These are phyloP conservation scores for Aricia artaxerxes DNA, from an alignment of 2,888 invertebrate species.

Conservation along the genomic window DNA sequence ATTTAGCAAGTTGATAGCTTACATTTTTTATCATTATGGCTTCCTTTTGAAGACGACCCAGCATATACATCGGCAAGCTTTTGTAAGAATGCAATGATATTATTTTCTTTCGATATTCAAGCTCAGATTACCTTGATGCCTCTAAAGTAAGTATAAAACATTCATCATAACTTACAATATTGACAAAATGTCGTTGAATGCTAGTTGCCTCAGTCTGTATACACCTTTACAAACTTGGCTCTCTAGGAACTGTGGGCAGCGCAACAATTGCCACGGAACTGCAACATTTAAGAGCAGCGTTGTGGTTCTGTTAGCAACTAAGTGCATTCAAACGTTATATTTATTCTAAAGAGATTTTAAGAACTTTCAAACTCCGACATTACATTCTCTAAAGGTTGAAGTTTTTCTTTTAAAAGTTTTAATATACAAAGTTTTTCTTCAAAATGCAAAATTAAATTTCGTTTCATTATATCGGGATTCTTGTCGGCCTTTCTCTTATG, in stretches of 20 bases:
- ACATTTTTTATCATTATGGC: no score
- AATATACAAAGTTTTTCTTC: slow-evolving; percentile 18
- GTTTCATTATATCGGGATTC: neutral
- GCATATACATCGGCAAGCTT: no score
- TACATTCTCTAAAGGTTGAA: slow-evolving; percentile 18
- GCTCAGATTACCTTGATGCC: no score
- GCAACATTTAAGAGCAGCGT: slow-evolving; percentile 46
- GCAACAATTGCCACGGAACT: slow-evolving; percentile 46
- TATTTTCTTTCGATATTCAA: no score
- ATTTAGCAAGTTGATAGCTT: no score
- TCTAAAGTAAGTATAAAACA: neutral
- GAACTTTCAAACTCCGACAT: slow-evolving; percentile 3
- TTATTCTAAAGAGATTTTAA: slow-evolving; percentile 31
- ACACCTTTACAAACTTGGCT: slow-evolving; percentile 33
- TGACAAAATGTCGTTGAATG: neutral
- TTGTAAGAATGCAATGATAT: no score
- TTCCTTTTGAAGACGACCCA: no score
- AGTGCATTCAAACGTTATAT: slow-evolving; percentile 32
- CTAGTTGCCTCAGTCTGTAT: neutral
- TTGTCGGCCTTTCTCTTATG: neutral
- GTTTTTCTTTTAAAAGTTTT: slow-evolving; percentile 15
- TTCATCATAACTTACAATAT: neutral
- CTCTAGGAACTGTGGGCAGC: slow-evolving; percentile 45
- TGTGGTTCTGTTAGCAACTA: slow-evolving; percentile 38
- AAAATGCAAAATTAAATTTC: slow-evolving; percentile 9